phyloP scores from a whole-genome alignment of 2,888 invertebrate genomes.

The Nephrotoma appendiculata region DNA sequence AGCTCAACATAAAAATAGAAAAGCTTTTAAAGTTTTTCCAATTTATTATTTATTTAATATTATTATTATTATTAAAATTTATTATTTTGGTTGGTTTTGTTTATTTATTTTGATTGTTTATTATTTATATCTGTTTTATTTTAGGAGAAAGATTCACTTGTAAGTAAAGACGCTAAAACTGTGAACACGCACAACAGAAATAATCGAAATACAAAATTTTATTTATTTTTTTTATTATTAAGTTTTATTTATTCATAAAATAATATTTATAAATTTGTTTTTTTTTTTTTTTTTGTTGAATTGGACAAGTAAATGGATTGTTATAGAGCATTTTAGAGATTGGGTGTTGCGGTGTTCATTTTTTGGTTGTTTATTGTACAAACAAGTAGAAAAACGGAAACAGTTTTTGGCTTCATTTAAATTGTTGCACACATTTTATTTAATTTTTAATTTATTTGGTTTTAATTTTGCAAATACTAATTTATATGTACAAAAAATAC shows the following conservation, averaged over 20 bases:
- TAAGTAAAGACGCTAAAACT: slow-evolving; percentile 34
- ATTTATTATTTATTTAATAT: not conserved
- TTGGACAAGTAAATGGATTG: not conserved
- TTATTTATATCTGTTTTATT: slow-evolving; percentile 17
- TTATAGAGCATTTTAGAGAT: not conserved
- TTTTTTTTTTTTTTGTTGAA: not conserved
- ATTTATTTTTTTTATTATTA: not conserved
- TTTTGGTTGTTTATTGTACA: not conserved
- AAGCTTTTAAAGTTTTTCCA: not conserved
- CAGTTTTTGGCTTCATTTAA: not conserved
- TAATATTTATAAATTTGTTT: not conserved
- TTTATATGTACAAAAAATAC: not conserved
- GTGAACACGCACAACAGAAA: not conserved
- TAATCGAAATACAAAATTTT: not conserved
- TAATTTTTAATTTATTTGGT: not conserved
- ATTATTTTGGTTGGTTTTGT: not conserved
- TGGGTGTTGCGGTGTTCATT: not conserved
- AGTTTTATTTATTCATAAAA: slow-evolving; percentile 11
- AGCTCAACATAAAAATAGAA: not conserved
- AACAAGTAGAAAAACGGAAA: not conserved
- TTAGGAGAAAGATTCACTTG: slow-evolving; percentile 50
- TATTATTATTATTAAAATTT: not conserved
- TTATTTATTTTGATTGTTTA: not conserved
- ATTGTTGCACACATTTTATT: not conserved
- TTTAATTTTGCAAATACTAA: not conserved